These are phyloP conservation scores for Agrochola litura DNA, from an alignment of 2,888 invertebrate species.

Conservation along the genomic window DNA sequence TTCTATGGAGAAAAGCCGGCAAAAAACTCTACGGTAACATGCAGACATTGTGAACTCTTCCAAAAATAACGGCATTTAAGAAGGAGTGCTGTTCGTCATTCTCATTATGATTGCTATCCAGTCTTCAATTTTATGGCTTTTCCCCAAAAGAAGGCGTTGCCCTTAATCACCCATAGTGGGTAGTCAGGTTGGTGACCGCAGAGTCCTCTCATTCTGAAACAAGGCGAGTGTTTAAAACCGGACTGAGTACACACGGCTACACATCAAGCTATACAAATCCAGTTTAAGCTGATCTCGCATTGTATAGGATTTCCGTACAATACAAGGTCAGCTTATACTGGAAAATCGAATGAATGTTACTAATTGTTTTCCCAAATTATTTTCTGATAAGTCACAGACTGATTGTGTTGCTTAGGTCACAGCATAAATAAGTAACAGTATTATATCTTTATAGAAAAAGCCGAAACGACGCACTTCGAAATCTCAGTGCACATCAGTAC, in stretches of 20 bases:
- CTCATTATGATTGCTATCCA: neutral
- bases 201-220: neutral
- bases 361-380: neutral
- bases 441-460: too few species aligned
- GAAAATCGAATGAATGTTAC: too few species aligned
- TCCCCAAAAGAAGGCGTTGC: slow-evolving; percentile 7
- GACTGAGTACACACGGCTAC: neutral
- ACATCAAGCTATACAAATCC: too few species aligned
- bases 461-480: too few species aligned
- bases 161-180: slow-evolving; percentile 10
- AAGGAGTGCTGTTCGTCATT: too few species aligned
- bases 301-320: too few species aligned
- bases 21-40: neutral
- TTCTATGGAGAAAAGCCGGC: neutral
- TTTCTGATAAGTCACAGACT: neutral
- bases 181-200: slow-evolving; percentile 31
- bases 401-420: neutral
- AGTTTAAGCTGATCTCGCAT: too few species aligned
- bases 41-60: neutral
- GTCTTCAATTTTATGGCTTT: slow-evolving; percentile 2
- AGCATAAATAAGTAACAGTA: too few species aligned
- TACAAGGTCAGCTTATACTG: too few species aligned
- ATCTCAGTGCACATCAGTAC: too few species aligned
- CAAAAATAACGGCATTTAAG: neutral
- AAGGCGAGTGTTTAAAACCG: neutral